Evolutionary conservation across 2,797 vertebrate species (phyloP).

Genomic region (Gobionotothen gibberifrons): DNA sequence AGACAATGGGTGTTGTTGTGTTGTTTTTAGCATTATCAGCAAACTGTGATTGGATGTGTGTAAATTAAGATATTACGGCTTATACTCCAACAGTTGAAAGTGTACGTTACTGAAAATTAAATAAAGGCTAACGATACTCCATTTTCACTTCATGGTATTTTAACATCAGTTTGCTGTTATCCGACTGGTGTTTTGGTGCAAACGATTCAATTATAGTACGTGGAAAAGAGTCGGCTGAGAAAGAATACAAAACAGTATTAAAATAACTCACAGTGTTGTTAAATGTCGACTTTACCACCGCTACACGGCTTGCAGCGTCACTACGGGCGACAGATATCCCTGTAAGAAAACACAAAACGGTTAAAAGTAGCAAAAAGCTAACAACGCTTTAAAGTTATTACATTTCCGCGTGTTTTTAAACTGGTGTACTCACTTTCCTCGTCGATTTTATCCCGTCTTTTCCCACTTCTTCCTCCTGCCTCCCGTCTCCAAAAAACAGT

Average conservation of each 20-base stretch:
- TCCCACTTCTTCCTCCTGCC: neutral
- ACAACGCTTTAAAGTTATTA: neutral
- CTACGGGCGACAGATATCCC: slow-evolving; percentile 13
- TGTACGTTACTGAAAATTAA: neutral
- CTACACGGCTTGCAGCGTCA: neutral
- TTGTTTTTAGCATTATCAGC: neutral
- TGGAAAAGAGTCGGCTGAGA: neutral
- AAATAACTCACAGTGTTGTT: slow-evolving; percentile 53
- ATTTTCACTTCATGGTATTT: neutral
- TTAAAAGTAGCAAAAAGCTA: neutral
- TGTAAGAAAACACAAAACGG: slow-evolving; percentile 8
- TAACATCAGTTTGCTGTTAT: neutral
- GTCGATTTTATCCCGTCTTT: neutral
- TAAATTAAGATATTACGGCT: neutral
- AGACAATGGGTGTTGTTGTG: neutral
- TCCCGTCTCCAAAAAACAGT: slow-evolving; percentile 23
- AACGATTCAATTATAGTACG: accelerated
- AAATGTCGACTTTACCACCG: slow-evolving; percentile 15
- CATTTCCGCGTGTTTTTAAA: no score
- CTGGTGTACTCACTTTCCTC: neutral
- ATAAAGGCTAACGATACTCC: neutral
- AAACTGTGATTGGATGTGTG: neutral
- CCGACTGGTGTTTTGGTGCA: accelerated
- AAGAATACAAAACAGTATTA: accelerated
- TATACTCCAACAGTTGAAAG: neutral